Conservation (phyloP, 37 sponge, comb jelly and placozoan genomes). For the Haliclona indistincta region DNA sequence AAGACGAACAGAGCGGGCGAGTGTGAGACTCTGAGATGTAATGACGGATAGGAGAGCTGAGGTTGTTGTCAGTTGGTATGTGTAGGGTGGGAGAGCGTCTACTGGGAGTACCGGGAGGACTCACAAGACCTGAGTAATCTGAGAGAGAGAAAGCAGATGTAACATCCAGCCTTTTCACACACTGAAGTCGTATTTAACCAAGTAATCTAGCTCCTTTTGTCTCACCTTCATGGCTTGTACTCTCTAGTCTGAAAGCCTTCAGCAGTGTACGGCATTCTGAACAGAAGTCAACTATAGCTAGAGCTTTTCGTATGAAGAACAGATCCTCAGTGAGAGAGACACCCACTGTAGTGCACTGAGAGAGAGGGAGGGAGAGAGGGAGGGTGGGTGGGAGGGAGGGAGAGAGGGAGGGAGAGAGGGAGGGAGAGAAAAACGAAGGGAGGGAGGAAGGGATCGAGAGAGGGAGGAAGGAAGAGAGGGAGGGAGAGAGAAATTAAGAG, state of each 20-base stretch:
- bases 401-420: not conserved
- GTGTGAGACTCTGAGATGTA: constrained; percentile 81
- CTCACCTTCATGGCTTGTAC: constrained; percentile 33
- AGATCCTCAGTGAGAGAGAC: constrained; percentile 65
- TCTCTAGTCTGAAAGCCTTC: constrained; percentile 61
- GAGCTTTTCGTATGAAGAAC: constrained; percentile 70
- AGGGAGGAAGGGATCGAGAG: constrained; percentile 5
- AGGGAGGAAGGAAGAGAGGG: not conserved
- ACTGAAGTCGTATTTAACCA: too few species aligned
- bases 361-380: too few species aligned
- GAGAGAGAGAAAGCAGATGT: too few species aligned
- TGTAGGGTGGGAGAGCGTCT: constrained; percentile 15
- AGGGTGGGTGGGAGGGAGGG: too few species aligned
- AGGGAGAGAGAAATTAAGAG: too few species aligned
- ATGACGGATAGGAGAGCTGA: constrained; percentile 60
- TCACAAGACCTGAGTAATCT: constrained; percentile 6
- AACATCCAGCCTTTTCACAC: too few species aligned
- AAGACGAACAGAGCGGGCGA: too few species aligned
- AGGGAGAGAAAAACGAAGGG: not conserved
- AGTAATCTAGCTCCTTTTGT: not conserved
- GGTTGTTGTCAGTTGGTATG: constrained; percentile 60
- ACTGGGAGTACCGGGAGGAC: constrained; percentile 55
- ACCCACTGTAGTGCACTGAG: constrained; percentile 50
- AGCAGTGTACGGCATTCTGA: constrained; percentile 53
- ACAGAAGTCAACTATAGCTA: constrained; percentile 74